Evolutionary conservation across 2,113 vertebrate genomes (phyloP), one percentile per base, ranked within the genome.

Genomic region (Excalfactoria chinensis): DNA sequence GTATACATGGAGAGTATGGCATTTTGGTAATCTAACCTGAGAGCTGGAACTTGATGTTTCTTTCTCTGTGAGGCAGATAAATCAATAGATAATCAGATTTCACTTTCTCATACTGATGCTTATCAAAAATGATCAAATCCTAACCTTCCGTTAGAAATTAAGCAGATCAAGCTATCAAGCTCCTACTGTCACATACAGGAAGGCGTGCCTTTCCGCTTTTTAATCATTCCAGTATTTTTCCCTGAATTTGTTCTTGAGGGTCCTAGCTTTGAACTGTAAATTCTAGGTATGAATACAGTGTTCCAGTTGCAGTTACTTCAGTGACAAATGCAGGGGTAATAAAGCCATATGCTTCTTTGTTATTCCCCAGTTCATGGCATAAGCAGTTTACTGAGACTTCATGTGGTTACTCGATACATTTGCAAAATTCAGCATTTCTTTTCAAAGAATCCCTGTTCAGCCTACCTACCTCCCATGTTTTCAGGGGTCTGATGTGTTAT

Each of bases 51-150:
- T 88, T 78, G 28, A 51, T 30, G 22, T 60, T 88, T 80, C 76
- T 77, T 93, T 84, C 18, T 92, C 28, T 70, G 56, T 22, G 67
- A 58, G 30, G 55, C 44, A 82, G 70, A 64, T 72, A n/a, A 86
- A 92, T 93, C 77, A 72, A 93, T 84, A 92, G 66, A 77, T 92
- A 95, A 84, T 87, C 84, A 87, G 44, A 95, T 95, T 93, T 92
- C 37, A 44, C 44, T 89, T 92, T 91, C 62, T 84, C 9, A 1
- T 78, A 46, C 18, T 66, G 77, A 75, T 92, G 53, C 18, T 60
- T 91, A 89, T 87, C 58, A 75, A n/a, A 90, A 72, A 84, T 72
- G 1, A 91, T 95, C 13, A 4, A 62, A 70, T 81, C 30, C n/a
- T 89, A 74, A 71, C 44, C 26, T 84, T 75, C 18, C 35, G 51